Conservation (phyloP, 2,113 vertebrate genomes). For the Columba janthina region DNA sequence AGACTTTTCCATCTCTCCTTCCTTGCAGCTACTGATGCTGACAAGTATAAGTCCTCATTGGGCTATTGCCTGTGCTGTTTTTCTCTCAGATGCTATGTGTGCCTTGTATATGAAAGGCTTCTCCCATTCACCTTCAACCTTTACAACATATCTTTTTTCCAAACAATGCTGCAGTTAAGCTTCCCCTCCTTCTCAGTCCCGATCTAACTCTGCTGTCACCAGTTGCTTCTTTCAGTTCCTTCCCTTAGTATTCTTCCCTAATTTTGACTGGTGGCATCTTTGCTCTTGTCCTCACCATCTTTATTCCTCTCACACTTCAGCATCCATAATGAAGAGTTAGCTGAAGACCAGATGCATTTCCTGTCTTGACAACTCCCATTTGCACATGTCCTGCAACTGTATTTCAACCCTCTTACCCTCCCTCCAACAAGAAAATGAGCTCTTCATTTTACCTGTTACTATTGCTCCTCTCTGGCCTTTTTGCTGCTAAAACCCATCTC, state of each 20-base stretch:
- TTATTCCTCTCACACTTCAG: not conserved
- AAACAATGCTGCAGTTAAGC: not conserved
- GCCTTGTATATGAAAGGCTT: not conserved
- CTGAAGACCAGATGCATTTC: not conserved
- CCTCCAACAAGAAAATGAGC: not conserved
- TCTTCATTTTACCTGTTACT: not conserved
- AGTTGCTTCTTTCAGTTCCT: not conserved
- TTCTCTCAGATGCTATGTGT: not conserved
- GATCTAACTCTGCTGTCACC: not conserved
- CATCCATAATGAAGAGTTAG: not conserved
- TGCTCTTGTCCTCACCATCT: not conserved
- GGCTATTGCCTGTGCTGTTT: fast-evolving
- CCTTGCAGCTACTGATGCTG: fast-evolving
- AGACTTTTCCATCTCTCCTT: not conserved
- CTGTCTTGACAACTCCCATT: not conserved
- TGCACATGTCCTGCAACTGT: not conserved
- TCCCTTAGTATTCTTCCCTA: not conserved
- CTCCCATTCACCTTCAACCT: not conserved
- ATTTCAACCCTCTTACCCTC: not conserved
- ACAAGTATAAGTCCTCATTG: not conserved
- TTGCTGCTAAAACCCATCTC: not conserved
- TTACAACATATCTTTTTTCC: not conserved
- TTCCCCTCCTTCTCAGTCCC: not conserved
- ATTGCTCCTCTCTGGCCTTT: not conserved
- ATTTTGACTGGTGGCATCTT: not conserved